Conservation (phyloP, 2,888 invertebrate species). For the Metalampra italica region DNA sequence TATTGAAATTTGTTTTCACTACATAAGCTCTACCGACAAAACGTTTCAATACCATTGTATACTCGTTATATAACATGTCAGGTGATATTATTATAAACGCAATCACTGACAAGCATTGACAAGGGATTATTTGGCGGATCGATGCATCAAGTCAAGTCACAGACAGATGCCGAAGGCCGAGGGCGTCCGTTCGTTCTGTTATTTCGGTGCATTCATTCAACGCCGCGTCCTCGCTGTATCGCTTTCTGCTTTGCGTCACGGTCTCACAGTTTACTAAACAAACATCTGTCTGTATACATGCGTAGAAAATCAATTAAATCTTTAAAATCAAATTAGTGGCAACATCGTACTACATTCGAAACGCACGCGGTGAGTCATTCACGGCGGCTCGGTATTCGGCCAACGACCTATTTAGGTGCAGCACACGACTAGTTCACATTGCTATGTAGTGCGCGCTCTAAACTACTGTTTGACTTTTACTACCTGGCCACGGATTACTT, state of each 20-base stretch:
- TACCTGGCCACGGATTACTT: not conserved
- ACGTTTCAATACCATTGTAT: not conserved
- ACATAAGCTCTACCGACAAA: no score
- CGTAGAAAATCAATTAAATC: slow-evolving; percentile 9
- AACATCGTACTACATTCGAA: slow-evolving; percentile 49
- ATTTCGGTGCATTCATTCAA: slow-evolving; percentile 66
- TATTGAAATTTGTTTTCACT: not conserved
- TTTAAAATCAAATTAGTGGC: slow-evolving; percentile 39
- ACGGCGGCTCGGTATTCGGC: slow-evolving; percentile 56
- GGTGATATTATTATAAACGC: no score
- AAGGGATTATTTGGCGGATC: slow-evolving; percentile 6
- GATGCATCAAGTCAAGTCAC: slow-evolving; percentile 29
- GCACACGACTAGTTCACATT: slow-evolving; percentile 25
- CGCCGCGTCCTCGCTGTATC: slow-evolving; percentile 42
- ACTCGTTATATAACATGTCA: not conserved
- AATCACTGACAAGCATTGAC: no score
- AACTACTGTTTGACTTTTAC: not conserved
- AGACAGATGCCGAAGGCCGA: slow-evolving; percentile 52
- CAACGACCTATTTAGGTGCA: slow-evolving; percentile 66
- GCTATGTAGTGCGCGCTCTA: slow-evolving; percentile 7
- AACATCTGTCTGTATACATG: not conserved
- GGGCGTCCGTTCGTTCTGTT: slow-evolving; percentile 43
- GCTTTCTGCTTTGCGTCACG: slow-evolving; percentile 42
- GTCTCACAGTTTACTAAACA: slow-evolving; percentile 12
- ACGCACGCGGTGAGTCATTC: slow-evolving; percentile 56